Evolutionary conservation across 37 sponge, comb jelly and placozoan genomes (phyloP).

Genomic region (Mnemiopsis leidyi): DNA sequence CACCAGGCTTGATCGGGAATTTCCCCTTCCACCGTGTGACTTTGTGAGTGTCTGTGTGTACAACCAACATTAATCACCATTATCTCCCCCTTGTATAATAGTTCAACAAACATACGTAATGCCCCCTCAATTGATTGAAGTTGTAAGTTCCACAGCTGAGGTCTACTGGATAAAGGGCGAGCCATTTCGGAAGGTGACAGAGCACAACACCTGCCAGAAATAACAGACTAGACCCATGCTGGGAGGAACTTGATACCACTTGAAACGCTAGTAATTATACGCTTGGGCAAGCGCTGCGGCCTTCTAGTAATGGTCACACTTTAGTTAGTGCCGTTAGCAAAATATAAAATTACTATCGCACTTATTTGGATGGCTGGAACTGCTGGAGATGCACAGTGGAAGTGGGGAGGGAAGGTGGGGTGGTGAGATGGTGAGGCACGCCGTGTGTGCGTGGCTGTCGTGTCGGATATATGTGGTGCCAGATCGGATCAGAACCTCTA

Average conservation of each 20-base stretch:
- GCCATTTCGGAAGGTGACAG: neutral
- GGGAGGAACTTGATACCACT: neutral
- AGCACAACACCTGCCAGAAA: neutral
- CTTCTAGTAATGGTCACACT: neutral
- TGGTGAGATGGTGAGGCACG: too few species aligned
- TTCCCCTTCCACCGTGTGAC: too few species aligned
- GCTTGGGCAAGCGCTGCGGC: slow-evolving; percentile 11
- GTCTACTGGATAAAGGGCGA: neutral
- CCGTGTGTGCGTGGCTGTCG: too few species aligned
- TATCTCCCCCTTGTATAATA: neutral
- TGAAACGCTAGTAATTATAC: neutral
- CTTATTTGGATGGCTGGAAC: neutral
- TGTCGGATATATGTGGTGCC: neutral
- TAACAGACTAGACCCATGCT: neutral
- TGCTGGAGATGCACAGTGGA: neutral
- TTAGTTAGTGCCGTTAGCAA: neutral
- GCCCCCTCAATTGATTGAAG: neutral
- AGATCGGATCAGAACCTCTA: too few species aligned
- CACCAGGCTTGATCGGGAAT: too few species aligned
- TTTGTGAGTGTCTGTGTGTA: neutral
- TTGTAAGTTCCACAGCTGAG: neutral
- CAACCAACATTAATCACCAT: neutral
- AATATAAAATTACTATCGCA: neutral
- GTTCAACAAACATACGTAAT: neutral
- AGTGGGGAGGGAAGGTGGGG: neutral